Evolutionary conservation across 1,140 invertebrate genomes (phyloP).

Genomic region (Drosophila nikananu): DNA sequence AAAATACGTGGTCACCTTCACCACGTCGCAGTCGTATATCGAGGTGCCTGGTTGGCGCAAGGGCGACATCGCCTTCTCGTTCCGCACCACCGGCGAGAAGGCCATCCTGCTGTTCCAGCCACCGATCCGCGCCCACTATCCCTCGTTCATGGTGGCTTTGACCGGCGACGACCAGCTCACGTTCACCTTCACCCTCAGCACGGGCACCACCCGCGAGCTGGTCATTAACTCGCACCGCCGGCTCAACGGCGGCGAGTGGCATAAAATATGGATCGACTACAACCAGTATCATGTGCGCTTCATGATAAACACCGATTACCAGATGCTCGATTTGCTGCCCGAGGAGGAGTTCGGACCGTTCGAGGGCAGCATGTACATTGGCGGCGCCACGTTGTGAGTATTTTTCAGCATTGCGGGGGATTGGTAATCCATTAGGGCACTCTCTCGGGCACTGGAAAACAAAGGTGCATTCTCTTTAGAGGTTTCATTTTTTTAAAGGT

Average conservation of each 20-base stretch:
- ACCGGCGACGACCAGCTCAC: constrained; percentile 94
- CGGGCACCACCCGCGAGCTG: constrained; percentile 91
- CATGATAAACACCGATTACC: constrained; percentile 95
- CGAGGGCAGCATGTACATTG: constrained; percentile 96
- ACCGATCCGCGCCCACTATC: constrained; percentile 94
- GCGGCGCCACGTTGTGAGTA: constrained; percentile 94
- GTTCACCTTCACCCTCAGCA: constrained; percentile 96
- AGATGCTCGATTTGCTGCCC: constrained; percentile 93
- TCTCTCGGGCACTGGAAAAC: background rate
- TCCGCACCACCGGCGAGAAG: constrained; percentile 95
- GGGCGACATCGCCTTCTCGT: constrained; percentile 96
- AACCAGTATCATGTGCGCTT: constrained; percentile 97
- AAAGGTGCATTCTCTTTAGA: background rate
- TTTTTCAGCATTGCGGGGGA: background rate
- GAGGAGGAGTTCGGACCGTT: constrained; percentile 96
- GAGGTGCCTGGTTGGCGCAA: constrained; percentile 96
- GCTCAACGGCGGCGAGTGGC: constrained; percentile 96
- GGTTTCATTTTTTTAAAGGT: background rate
- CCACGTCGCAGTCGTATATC: constrained; percentile 95
- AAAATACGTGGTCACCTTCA: constrained; percentile 96
- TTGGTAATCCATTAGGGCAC: background rate
- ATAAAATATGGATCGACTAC: constrained; percentile 97
- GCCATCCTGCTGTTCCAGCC: constrained; percentile 96
- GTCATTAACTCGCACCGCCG: constrained; percentile 92
- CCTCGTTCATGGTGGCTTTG: constrained; percentile 95